Conservation (phyloP, 2,888 invertebrate species). For the Drosophila rubida region DNA sequence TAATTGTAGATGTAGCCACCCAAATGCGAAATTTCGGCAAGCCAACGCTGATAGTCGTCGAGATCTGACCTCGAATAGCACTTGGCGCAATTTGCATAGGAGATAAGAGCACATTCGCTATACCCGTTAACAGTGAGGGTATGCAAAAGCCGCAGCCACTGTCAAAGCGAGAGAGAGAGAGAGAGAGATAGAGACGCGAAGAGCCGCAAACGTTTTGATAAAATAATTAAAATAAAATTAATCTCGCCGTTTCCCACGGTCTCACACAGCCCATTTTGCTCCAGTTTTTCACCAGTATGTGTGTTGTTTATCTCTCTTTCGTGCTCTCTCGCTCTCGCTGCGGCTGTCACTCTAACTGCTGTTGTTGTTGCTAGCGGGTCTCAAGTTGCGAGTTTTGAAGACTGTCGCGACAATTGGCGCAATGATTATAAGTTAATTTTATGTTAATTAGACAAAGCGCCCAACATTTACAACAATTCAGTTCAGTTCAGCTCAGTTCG, state of each 20-base stretch:
- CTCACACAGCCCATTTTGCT: slow-evolving; percentile 59
- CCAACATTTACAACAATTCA: slow-evolving; percentile 34
- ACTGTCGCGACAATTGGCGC: slow-evolving; percentile 59
- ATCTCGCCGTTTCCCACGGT: slow-evolving; percentile 77
- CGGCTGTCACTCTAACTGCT: background rate
- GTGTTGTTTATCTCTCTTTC: slow-evolving; percentile 20
- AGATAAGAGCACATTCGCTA: background rate
- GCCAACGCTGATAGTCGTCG: background rate
- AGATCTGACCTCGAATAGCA: background rate
- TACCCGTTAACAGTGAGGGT: slow-evolving; percentile 29
- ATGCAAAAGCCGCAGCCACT: slow-evolving; percentile 34
- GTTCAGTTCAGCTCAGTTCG: too few species aligned
- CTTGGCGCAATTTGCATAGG: background rate
- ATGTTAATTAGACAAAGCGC: slow-evolving; percentile 67
- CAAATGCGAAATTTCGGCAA: background rate
- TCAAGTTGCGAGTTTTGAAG: slow-evolving; percentile 42
- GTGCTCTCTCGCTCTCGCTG: background rate
- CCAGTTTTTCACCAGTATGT: slow-evolving; percentile 41
- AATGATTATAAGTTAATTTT: slow-evolving; percentile 76
- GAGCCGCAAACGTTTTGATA: slow-evolving; percentile 75
- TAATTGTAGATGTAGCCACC: background rate
- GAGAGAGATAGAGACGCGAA: slow-evolving; percentile 17
- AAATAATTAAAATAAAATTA: slow-evolving; percentile 80
- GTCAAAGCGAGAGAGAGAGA: slow-evolving; percentile 52
- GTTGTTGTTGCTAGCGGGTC: slow-evolving; percentile 15